These are phyloP conservation scores for Drosophila elegans DNA, from an alignment of 1,140 invertebrate species.

Conservation along the genomic window DNA sequence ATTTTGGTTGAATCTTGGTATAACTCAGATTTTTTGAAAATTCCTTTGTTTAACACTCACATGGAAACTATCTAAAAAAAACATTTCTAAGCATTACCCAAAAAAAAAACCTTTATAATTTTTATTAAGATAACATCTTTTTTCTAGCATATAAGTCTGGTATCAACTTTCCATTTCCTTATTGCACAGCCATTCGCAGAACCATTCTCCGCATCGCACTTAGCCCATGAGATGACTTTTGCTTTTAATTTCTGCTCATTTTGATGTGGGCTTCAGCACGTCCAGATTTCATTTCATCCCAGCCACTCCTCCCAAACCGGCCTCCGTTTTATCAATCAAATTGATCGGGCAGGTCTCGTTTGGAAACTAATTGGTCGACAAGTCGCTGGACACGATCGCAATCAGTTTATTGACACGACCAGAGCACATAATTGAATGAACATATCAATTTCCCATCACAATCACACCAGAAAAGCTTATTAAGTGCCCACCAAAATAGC, in stretches of 20 bases:
- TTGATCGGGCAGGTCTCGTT: constrained; percentile 27
- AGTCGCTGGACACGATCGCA: constrained; percentile 46
- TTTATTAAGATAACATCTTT: background rate
- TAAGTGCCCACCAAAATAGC: constrained; percentile 47
- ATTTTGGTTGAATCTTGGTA: no score
- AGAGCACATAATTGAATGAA: constrained; percentile 69
- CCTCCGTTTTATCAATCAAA: constrained; percentile 37
- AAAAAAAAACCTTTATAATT: no score
- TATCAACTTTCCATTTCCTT: constrained; percentile 18
- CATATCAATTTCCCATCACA: constrained; percentile 79
- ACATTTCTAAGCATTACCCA: no score
- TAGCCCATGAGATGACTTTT: constrained; percentile 24
- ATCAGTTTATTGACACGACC: constrained; percentile 73
- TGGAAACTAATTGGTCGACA: constrained; percentile 58
- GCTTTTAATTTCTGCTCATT: constrained; percentile 9
- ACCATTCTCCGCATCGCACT: background rate
- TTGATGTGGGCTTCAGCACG: background rate
- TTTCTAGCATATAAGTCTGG: no score
- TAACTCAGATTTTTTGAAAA: no score
- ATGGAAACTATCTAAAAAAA: no score
- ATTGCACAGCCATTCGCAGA: background rate
- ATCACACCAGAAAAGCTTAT: constrained; percentile 64
- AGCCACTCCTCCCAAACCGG: constrained; percentile 1
- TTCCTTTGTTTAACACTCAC: no score
- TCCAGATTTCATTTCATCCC: constrained; percentile 12